These are phyloP conservation scores for Eupeodes luniger DNA, from an alignment of 2,888 invertebrate species.

Conservation along the genomic window DNA sequence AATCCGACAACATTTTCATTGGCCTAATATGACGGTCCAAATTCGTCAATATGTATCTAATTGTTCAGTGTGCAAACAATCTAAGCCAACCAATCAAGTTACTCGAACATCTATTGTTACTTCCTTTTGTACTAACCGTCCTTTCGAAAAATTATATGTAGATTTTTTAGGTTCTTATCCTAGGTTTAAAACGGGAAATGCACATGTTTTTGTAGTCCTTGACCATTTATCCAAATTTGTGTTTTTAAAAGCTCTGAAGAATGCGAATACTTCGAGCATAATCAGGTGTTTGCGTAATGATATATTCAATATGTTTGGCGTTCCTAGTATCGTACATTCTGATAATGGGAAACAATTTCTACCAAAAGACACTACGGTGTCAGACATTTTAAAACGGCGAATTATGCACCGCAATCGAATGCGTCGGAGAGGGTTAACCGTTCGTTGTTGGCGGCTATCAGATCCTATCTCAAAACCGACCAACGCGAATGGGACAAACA, in stretches of 20 bases:
- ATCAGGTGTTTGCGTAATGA: not conserved
- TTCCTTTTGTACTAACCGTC: not conserved
- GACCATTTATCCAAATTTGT: not conserved
- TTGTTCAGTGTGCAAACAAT: conserved; percentile 20
- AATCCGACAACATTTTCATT: no score
- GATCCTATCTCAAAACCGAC: conserved; percentile 58
- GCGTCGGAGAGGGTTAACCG: conserved; percentile 79
- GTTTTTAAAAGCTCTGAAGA: not conserved
- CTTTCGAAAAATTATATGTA: conserved; percentile 2
- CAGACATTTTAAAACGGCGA: conserved; percentile 55
- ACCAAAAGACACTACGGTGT: not conserved
- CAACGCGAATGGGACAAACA: conserved; percentile 68
- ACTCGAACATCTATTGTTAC: not conserved
- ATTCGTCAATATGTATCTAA: not conserved
- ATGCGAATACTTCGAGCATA: not conserved
- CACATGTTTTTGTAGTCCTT: not conserved
- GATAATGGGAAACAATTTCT: no score
- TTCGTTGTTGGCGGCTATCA: conserved; percentile 78
- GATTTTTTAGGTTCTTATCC: conserved; percentile 18
- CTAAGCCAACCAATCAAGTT: conserved; percentile 6
- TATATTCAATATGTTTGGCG: conserved; percentile 18
- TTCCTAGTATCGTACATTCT: conserved; percentile 33
- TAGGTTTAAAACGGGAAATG: not conserved
- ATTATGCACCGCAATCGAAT: conserved; percentile 24
- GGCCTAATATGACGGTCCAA: not conserved